Evolutionary conservation across 2,888 invertebrate genomes (phyloP).

Genomic region (Pandemis heparana): DNA sequence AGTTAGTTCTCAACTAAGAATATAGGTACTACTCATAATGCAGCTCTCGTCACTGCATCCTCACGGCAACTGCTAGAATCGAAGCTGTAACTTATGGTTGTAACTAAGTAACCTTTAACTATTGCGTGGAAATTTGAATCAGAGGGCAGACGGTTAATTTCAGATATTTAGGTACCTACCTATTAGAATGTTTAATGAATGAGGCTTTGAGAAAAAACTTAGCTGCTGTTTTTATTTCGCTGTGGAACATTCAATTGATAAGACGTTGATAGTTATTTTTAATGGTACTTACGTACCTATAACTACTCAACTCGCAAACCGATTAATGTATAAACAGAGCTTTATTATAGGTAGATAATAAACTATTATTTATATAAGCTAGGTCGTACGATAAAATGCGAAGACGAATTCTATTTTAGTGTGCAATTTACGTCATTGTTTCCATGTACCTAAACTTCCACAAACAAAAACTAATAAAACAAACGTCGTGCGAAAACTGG

Average conservation of each 20-base stretch:
- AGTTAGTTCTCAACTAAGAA: no score
- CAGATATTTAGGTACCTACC: neutral
- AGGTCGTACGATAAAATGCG: slow-evolving; percentile 1
- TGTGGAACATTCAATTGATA: neutral
- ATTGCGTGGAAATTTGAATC: neutral
- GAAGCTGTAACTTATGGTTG: no score
- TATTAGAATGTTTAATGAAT: neutral
- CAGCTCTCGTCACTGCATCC: no score
- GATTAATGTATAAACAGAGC: slow-evolving; percentile 8
- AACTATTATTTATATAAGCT: neutral
- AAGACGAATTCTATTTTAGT: slow-evolving; percentile 3
- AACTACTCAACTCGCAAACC: neutral
- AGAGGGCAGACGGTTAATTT: neutral
- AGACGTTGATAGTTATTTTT: neutral
- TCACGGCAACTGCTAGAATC: no score
- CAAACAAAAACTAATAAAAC: neutral
- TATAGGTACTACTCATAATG: no score
- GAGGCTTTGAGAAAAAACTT: neutral
- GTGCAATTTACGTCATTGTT: slow-evolving; percentile 3
- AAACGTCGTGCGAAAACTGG: neutral
- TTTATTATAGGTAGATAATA: neutral
- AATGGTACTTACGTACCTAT: neutral
- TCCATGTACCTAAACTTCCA: slow-evolving; percentile 2
- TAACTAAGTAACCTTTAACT: no score
- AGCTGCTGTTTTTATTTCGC: neutral